Evolutionary conservation across 2,797 vertebrate species (phyloP).

Genomic region (Anableps anableps): DNA sequence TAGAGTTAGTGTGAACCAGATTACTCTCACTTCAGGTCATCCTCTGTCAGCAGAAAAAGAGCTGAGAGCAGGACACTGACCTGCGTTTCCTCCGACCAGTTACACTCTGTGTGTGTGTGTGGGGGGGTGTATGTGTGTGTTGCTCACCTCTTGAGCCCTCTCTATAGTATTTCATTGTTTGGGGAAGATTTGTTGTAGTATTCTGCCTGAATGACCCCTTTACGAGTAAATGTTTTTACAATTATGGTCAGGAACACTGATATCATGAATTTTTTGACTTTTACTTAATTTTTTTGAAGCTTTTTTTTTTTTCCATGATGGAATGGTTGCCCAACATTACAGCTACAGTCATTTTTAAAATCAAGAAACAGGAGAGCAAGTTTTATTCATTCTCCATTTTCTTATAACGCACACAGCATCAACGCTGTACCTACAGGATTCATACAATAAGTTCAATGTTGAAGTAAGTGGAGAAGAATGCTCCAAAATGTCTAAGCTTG

Average conservation of each 20-base stretch:
- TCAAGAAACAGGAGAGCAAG: neutral
- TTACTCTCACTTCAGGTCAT: conserved; percentile 66
- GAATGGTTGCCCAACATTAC: neutral
- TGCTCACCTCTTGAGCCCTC: conserved; percentile 35
- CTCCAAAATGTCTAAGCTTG: too few species aligned
- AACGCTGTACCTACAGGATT: neutral
- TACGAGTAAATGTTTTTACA: neutral
- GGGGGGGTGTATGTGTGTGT: conserved; percentile 13
- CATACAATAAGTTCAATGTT: neutral
- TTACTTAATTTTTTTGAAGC: neutral
- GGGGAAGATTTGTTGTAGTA: conserved; percentile 7
- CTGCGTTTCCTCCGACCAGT: conserved; percentile 58
- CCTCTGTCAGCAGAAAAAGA: conserved; percentile 77
- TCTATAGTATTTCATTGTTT: conserved; percentile 34
- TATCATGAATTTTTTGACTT: neutral
- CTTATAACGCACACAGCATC: neutral
- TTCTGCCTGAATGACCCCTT: conserved; percentile 16
- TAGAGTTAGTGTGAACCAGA: conserved; percentile 68
- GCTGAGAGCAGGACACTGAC: conserved; percentile 73
- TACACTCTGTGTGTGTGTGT: conserved; percentile 7
- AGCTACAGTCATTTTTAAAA: neutral
- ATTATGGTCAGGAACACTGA: neutral
- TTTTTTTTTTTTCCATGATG: neutral
- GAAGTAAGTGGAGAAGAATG: too few species aligned
- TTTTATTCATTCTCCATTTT: neutral